These are phyloP conservation scores for Drosophila mimica DNA, from an alignment of 2,888 invertebrate species.

Conservation along the genomic window DNA sequence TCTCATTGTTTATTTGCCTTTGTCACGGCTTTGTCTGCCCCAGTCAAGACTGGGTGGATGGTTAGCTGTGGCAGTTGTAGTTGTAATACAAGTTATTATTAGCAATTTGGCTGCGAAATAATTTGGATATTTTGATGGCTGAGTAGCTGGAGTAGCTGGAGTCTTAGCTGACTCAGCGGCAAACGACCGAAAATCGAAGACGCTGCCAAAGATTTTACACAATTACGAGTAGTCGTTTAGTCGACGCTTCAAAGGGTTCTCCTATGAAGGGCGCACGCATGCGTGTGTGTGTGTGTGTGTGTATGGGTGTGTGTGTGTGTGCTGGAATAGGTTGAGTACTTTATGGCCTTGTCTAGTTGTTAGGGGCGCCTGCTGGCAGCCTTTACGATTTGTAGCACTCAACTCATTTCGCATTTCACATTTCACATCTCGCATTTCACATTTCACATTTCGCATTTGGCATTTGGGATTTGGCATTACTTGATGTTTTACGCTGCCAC, in stretches of 20 bases:
- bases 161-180: conserved; percentile 58
- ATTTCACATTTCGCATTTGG: conserved; percentile 61
- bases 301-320: conserved; percentile 11
- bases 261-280: conserved; percentile 5
- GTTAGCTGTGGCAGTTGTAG: conserved; percentile 22
- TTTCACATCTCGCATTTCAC: conserved; percentile 61
- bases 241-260: conserved; percentile 36
- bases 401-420: conserved; percentile 77
- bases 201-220: conserved; percentile 55
- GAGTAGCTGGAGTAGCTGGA: conserved; percentile 7
- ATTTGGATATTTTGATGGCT: conserved; percentile 76
- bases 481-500: conserved; percentile 78
- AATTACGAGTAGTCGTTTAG: conserved; percentile 52
- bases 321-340: conserved; percentile 32
- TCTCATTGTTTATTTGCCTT: conserved; percentile 79
- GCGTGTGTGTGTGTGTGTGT: not conserved
- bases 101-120: conserved; percentile 77
- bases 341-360: conserved; percentile 69
- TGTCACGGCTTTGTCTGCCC: conserved; percentile 70
- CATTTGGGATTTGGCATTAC: conserved; percentile 73
- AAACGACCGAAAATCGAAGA: conserved; percentile 46
- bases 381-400: conserved; percentile 79
- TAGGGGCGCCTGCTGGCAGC: conserved; percentile 44
- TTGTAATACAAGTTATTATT: conserved; percentile 79
- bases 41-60: not conserved